These are phyloP conservation scores for Gallinago solitaria DNA, from an alignment of 2,797 vertebrate genomes.

Conservation along the genomic window DNA sequence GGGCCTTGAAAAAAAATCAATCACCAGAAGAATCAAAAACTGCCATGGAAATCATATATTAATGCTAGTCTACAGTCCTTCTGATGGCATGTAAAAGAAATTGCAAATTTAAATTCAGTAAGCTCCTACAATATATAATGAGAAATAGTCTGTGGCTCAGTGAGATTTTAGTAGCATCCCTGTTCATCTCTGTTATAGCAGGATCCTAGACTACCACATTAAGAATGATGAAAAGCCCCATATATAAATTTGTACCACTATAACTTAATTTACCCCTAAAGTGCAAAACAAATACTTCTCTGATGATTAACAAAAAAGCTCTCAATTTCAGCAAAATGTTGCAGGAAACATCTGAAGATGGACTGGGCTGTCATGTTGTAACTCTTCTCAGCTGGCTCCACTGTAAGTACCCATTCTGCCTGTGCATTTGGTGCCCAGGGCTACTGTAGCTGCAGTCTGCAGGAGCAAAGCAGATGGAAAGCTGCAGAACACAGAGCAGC, in stretches of 20 bases:
- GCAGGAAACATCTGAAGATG: neutral
- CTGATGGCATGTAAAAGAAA: neutral
- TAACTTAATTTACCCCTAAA: neutral
- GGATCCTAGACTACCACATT: neutral
- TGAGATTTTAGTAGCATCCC: neutral
- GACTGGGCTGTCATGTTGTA: neutral
- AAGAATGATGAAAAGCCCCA: neutral
- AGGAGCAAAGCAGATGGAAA: neutral
- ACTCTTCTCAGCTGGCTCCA: neutral
- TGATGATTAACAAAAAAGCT: neutral
- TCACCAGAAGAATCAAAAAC: neutral
- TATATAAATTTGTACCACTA: neutral
- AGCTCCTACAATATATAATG: neutral
- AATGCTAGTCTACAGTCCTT: neutral
- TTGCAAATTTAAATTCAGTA: neutral
- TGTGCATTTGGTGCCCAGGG: neutral
- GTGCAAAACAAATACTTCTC: neutral
- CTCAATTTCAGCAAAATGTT: neutral
- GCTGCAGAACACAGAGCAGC: neutral
- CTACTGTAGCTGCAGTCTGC: neutral
- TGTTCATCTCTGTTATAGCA: neutral
- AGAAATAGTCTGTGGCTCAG: neutral
- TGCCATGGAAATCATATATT: neutral
- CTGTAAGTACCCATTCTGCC: neutral
- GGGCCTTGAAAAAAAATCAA: neutral